Base-by-base conservation (phyloP, 2,113 vertebrate genomes). In the Noctilio leporinus region DNA sequence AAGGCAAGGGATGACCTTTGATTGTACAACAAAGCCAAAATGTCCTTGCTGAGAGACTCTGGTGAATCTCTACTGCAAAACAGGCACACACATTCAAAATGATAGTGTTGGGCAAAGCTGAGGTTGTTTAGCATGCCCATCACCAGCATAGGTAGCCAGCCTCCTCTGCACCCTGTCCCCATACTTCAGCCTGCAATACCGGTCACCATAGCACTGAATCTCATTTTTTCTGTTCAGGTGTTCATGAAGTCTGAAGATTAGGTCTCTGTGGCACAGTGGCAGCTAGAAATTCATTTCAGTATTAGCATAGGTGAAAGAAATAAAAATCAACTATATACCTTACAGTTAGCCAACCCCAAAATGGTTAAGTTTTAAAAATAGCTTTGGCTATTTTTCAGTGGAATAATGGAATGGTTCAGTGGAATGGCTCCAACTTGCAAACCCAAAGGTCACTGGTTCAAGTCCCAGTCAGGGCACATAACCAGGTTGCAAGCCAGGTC, bases 1-100 rank as follows among this genome's bases (percentile, higher is more conserved):
- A 98, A 98, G 97, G 98, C 98, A 98, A 98, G 96, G 97, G 96
- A 97, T 98, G 98, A 98, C 98, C 98, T 98, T 98, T 98, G 98
- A 98, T 98, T 97, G 98, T 96, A 98, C 98, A 98, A 98, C 98
- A 98, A 98, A 98, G 98, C 98, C 95, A 92, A 87, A 96, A 97
- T 95, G 98, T 97, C 98, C 98, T 98, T 98, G 98, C 97, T 97
- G 97, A 94, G 96, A 94, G 97, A 98, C 97, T 95, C 97, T 98
- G 97, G 97, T 89, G 93, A 97, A 96, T 97, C 98, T 98, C 98
- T 91, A 91, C 95, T 81, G 96, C 92, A 96, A 97, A 97, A 95
- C 81, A 96, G 51, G 78, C 35, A 85, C 84, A 67, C 57, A 95
- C 97, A 97, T 94, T 97, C 97, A 97, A 91, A 96, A 97, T 92